These are phyloP conservation scores for Parazoanthus atlanticus DNA, from an alignment of 92 coral and sea anemone genomes.

Conservation along the genomic window DNA sequence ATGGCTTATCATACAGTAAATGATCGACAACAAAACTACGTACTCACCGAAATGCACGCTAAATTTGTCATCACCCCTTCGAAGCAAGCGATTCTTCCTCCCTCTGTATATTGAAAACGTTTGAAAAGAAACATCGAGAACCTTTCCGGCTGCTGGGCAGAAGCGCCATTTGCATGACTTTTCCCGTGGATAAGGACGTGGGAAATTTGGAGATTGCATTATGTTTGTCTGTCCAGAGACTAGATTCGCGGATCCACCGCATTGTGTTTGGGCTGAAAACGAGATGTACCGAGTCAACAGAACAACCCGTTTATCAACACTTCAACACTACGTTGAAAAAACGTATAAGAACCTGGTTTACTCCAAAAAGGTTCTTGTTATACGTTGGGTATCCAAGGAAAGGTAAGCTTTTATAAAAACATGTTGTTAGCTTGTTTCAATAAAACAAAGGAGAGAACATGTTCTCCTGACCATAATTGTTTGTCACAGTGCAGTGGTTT, in stretches of 20 bases:
- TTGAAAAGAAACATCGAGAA: slow-evolving; percentile 22
- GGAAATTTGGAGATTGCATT: slow-evolving; percentile 31
- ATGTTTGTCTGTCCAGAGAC: slow-evolving; percentile 10
- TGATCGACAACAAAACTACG: background rate
- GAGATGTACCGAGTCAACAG: background rate
- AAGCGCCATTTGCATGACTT: slow-evolving; percentile 23
- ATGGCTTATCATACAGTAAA: background rate
- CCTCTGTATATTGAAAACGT: slow-evolving; percentile 20
- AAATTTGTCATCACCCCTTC: slow-evolving; percentile 34
- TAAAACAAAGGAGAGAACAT: too few species aligned
- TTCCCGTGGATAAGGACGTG: slow-evolving; percentile 28
- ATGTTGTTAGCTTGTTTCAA: too few species aligned
- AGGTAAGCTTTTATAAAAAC: too few species aligned
- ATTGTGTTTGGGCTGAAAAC: background rate
- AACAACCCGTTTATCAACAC: too few species aligned
- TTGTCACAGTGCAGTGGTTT: too few species aligned
- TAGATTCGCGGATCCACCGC: background rate
- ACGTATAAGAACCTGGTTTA: too few species aligned
- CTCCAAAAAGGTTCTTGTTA: too few species aligned
- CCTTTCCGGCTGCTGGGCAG: slow-evolving; percentile 22
- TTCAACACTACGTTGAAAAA: too few species aligned
- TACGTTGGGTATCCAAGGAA: too few species aligned
- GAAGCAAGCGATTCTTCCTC: slow-evolving; percentile 30
- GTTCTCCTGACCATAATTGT: too few species aligned
- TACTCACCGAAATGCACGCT: slow-evolving; percentile 18